These are phyloP conservation scores for Heliconius melpomene DNA, from an alignment of 1,140 invertebrate species.

Conservation along the genomic window DNA sequence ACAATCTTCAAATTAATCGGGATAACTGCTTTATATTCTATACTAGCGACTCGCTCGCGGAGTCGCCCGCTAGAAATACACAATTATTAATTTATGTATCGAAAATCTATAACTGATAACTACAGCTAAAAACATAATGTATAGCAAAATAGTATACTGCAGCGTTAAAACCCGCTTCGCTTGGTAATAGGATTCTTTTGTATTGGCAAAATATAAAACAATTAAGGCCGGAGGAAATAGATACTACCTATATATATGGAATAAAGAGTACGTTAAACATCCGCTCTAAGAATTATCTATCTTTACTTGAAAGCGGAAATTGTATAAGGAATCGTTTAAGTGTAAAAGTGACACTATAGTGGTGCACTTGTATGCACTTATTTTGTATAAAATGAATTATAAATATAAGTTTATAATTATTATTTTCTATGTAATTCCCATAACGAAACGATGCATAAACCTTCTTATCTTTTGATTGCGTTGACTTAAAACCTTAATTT, in stretches of 20 bases:
- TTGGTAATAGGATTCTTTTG: not conserved
- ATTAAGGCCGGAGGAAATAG: not conserved
- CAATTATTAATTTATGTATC: too few species aligned
- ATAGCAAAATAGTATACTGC: not conserved
- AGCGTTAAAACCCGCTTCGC: not conserved
- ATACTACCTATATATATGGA: not conserved
- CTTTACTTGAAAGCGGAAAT: not conserved
- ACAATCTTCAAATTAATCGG: not conserved
- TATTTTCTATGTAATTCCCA: too few species aligned
- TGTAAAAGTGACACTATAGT: not conserved
- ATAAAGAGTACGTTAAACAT: not conserved
- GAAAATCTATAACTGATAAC: not conserved
- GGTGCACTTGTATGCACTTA: not conserved
- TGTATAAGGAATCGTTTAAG: not conserved
- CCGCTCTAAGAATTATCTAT: not conserved
- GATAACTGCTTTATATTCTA: not conserved
- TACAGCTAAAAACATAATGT: not conserved
- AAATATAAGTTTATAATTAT: too few species aligned
- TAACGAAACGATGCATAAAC: too few species aligned
- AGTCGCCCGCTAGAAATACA: too few species aligned
- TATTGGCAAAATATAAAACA: not conserved
- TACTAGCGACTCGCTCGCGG: not conserved
- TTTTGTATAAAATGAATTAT: too few species aligned
- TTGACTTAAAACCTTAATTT: too few species aligned
- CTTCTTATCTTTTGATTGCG: too few species aligned